Evolutionary conservation across 2,113 vertebrate genomes (phyloP), one percentile per base, ranked within the genome.

Genomic region (Brachyhypopomus gauderio): DNA sequence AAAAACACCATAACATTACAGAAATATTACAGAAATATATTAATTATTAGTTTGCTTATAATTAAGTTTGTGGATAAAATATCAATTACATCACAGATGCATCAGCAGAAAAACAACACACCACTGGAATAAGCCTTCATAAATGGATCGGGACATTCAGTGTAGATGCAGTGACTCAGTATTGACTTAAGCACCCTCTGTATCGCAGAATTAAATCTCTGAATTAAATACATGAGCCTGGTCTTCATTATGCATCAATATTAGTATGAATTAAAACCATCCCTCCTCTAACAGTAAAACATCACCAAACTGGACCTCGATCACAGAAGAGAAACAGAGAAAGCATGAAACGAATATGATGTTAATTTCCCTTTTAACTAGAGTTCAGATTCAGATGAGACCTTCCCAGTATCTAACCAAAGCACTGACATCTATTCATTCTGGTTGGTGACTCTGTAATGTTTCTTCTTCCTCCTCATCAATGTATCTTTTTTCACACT

Each of bases 31-130:
- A 45, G 41, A 45, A 8, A 41, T 4, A 41, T 41, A 41, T 41
- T 41, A 41, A 41, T 6, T 8, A 41, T 41, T 41, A 6, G 5
- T 41, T 8, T 1, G 4, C 5, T 41, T 41, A 41, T 8, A 9
- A 41, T 41, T 8, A 41, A 41, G 41, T 9, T 41, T 41, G 41
- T 41, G 41, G 41, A 41, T 41, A 41, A 41, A 41, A 41, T 41
- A 5, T 41, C n/a, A 5, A 52, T 58, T 64, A 58, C 27, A 38
- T 62, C 22, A 41, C 41, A 83, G 14, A 48, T 62, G 23, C 25
- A 52, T 55, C 55, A 83, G 66, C 27, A 62, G 16, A 84, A 79
- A 71, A 8, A 69, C 9, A 84, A 17, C 12, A 56, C 55, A 75
- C 8, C 38, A 84, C 36, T 45, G n/a, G 22, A 27, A 38, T 23